These are phyloP conservation scores for Spisula subtruncata DNA, from an alignment of 2,888 invertebrate species.

Conservation along the genomic window DNA sequence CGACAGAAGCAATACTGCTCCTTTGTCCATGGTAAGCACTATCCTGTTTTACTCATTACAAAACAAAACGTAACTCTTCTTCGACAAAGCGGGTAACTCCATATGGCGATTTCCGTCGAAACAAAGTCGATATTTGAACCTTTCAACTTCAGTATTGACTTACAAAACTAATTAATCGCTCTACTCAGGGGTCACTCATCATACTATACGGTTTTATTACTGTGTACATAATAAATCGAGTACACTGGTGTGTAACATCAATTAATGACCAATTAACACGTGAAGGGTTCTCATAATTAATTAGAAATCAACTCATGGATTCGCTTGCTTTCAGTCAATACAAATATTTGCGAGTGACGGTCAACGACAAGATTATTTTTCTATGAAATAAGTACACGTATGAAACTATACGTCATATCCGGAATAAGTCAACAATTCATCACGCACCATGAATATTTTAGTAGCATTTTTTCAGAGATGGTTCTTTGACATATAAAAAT, in stretches of 20 bases:
- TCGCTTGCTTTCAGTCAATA: neutral
- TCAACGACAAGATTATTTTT: neutral
- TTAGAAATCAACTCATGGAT: neutral
- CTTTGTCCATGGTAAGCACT: no score
- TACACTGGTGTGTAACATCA: neutral
- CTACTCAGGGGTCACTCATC: neutral
- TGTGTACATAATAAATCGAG: neutral
- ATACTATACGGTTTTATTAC: neutral
- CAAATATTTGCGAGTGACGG: neutral
- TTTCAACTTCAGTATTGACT: neutral
- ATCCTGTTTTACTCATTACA: no score
- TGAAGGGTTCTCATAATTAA: neutral
- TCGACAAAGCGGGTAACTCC: neutral
- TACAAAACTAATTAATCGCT: constrained; percentile 5
- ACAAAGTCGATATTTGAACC: neutral
- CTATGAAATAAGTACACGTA: neutral
- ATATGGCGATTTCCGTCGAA: neutral
- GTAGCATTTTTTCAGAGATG: no score
- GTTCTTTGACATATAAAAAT: neutral
- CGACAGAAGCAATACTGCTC: no score
- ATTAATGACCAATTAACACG: neutral
- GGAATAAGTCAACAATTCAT: neutral
- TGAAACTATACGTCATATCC: neutral
- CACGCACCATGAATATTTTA: neutral
- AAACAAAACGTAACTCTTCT: neutral